Evolutionary conservation across 2,797 vertebrate genomes (phyloP), one percentile per base, ranked within the genome.

Genomic region (Antennarius maculatus): DNA sequence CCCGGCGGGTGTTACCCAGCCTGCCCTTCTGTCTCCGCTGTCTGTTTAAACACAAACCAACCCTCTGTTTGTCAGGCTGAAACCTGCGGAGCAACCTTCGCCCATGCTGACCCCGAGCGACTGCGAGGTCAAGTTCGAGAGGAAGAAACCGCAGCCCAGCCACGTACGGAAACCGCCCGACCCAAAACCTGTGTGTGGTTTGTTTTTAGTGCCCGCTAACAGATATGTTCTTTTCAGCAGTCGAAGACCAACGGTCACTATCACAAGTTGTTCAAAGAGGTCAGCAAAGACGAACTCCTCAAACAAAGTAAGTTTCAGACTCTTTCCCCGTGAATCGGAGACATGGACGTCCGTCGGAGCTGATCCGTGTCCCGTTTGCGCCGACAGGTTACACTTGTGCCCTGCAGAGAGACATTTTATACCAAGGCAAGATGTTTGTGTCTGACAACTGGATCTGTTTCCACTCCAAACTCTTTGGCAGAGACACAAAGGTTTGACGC

Each of bases 381-480:
- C 28, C 58, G 0, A 50, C 80, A 99, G 97, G 95, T 86, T 99
- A 98, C 90, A 98, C 97, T 0, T 99, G 98, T 78, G 98, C 97
- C 17, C 91, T 99, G 66, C 97, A 98, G 87, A 98, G 95, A 90
- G 98, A 99, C 84, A 97, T 99, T 47, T 83, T 98, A 13, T 99
- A 97, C 71, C 98, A 99, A 88, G 98, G 98, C 17, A 96, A 95
- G 80, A 92, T 99, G 76, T 99, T 95, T 54, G 91, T 99, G 66
- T 99, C 97, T 14, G 94, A 98, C 57, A 97, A 97, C 88, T 99
- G 97, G 97, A 97, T 99, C 89, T 99, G 98, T 81, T 99, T 99
- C 87, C 90, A 97, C 92, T 98, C 97, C 69, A 99, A 96, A 81
- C 97, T 99, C 77, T 99, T 99, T 80, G 98, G 97, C 71, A 96